Base-by-base conservation (phyloP, 1,140 invertebrate genomes). In the Belonocnema kinseyi region DNA sequence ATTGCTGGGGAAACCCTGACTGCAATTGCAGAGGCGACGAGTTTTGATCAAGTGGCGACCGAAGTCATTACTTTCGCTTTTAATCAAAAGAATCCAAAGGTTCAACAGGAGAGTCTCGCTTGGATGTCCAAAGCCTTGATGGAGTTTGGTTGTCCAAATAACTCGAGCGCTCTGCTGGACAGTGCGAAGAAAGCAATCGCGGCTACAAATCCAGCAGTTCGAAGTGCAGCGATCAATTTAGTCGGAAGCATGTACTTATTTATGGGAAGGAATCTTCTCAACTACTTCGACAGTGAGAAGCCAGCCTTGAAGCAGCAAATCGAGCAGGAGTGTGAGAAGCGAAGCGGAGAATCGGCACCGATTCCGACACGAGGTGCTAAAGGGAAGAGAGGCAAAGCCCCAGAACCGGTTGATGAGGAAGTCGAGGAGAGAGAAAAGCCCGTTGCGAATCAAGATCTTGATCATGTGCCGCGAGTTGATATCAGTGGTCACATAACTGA, bases 21-120 rank as follows among this genome's bases (percentile, higher is more conserved):
- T 1, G 92, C 93, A 46, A 94, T 97, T 56, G 94, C 96, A 0
- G 97, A 98, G 85, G 94, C 95, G 1, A 95, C 94, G 19, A 94
- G 93, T 53, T 90, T 98, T 21, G 96, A 97, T 75, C 94, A 94
- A 80, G 93, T 98, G 0, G 92, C 95, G 10, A 93, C 93, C 58
- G 94, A 95, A 86, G 94, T 96, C 6, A 85, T 96, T 1, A 92
- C 93, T 8, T 95, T 94, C 87, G 95, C 96, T 0, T 97, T 97
- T 88, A 95, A 93, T 86, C 96, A 98, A 88, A 98, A 97, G 90
- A 98, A 96, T 88, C 97, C 97, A 0, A 98, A 98, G 88, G 96
- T 98, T 51, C 96, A 98, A 83, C 94, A 96, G 14, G 97, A 98
- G 90, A 93, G 96, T 71, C 92, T 98, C 17, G 92, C 94, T 46